Conservation (phyloP, 2,888 invertebrate species). For the Tachina grossa region DNA sequence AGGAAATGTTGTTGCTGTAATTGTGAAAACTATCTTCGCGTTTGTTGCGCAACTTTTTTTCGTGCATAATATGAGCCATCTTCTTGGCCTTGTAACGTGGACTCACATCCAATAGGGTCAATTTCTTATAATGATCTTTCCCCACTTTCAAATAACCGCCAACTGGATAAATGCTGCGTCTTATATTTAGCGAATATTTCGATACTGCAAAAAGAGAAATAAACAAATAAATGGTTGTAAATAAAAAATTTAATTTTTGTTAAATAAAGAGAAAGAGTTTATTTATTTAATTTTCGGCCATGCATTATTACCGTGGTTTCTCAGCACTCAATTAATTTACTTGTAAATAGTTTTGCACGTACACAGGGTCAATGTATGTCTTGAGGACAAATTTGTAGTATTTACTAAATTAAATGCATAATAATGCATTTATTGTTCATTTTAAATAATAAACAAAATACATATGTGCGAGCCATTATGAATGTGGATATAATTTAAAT, state of each 20-base stretch:
- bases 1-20: slow-evolving; percentile 76
- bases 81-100: slow-evolving; percentile 80
- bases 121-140: slow-evolving; percentile 76
- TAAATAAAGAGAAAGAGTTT: slow-evolving; percentile 24
- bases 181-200: slow-evolving; percentile 76
- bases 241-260: neutral
- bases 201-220: slow-evolving; percentile 74
- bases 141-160: slow-evolving; percentile 81
- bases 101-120: slow-evolving; percentile 76
- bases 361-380: slow-evolving; percentile 66
- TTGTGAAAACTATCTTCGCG: slow-evolving; percentile 74
- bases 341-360: slow-evolving; percentile 36
- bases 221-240: neutral
- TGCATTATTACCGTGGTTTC: slow-evolving; percentile 23
- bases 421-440: slow-evolving; percentile 12
- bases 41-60: slow-evolving; percentile 76
- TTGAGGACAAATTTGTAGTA: slow-evolving; percentile 62
- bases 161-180: slow-evolving; percentile 77
- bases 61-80: slow-evolving; percentile 74
- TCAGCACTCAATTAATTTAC: neutral
- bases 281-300: slow-evolving; percentile 48
- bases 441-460: neutral
- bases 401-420: slow-evolving; percentile 30
- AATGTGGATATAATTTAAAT: no score
- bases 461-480: neutral